Base-by-base conservation (phyloP, 2,888 invertebrate genomes). In the Sphaeridia pumilis region DNA sequence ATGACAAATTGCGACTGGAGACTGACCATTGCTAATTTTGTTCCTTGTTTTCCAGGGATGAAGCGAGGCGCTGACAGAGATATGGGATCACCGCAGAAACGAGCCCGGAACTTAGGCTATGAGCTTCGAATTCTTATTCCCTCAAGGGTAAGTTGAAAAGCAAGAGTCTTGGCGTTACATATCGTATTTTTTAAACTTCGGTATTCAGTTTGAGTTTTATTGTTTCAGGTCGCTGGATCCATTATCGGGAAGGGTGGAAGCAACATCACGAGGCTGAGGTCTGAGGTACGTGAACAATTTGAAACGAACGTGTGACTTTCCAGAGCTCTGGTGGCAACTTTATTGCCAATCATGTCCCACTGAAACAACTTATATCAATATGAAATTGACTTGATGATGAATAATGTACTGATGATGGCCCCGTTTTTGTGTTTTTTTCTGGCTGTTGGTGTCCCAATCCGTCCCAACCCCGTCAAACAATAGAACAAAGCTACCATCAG, bases 401-500 rank as follows among this genome's bases (percentile, higher is more conserved):
- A 52, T 52, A 49, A 43, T 49, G 51, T 58, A 52, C 59, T 63
- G 63, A 63, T 63, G 56, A 58, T 57, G 58, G 59, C 58, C 58
- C 63, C 63, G 58, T 56, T 63, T 63, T 64, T 60, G 58, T 62
- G 56, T 64, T 64, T 63, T 61, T 64, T 65, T 57, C 58, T 61
- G 61, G 60, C 57, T 56, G 58, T 58, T 60, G 60, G 61, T 63
- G 60, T 61, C 66, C 65, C 65, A 49, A 63, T 65, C 66, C 66
- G 65, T 57, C 63, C 64, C 63, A 58, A 61, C 61, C 63, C 56
- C 60, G 60, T 62, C 58, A 49, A 57, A 57, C 59, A 58, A 69
- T 92, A 97, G 95, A 95, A 89, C 88, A 92, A 94, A 86, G 94
- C 95, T 84, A 89, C 88, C 83, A 90, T 98, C 80, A 92, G 92